Base-by-base conservation (phyloP, 2,888 invertebrate species). In the Eristalis pertinax region DNA sequence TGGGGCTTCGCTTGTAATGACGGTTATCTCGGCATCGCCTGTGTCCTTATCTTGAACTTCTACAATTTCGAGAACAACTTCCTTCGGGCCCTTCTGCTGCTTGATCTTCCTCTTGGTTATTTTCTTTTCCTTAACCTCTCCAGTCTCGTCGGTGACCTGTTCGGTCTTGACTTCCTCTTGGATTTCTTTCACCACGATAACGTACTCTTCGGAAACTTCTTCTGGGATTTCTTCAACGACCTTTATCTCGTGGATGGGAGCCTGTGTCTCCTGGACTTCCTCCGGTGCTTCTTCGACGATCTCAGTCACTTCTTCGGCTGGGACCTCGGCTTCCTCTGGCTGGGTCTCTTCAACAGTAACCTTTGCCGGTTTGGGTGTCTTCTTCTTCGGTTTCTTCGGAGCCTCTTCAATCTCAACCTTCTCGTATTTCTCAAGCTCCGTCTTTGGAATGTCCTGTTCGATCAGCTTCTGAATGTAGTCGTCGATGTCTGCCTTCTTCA, bases 341-440 rank as follows among this genome's bases (percentile, higher is more conserved):
- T 79, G 67, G 32, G 74, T 82, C 29, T 74, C 84, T 5, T 90
- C 89, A 38, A 88, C 41, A 26, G 88, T 89, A 0, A 89, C 73
- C 65, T 91, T 90, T 4, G 88, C 32, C 63, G 86, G 79, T 43
- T 88, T 77, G 26, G 76, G 73, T 24, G 11, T n/a, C 68, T 89
- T 77, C 67, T 91, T 91, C 11, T 83, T 85, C 74, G 89, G 89
- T 91, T 91, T 93, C 89, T 92, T 91, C 8, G 92, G 91, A 29
- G 58, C 63, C 78, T 93, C 91, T 64, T 93, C 93, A 15, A 93
- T 84, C 32, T 92, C 92, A 10, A 92, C 90, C 89, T 93, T 93
- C 89, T 94, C 93, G 50, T 93, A 92, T 89, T 93, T 93, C 79
- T 94, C 93, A 2, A 93, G 91, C 86, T 93, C 93, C 0, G 93